Evolutionary conservation across 1,140 invertebrate species (phyloP).

Genomic region (Heliothis subflexa): DNA sequence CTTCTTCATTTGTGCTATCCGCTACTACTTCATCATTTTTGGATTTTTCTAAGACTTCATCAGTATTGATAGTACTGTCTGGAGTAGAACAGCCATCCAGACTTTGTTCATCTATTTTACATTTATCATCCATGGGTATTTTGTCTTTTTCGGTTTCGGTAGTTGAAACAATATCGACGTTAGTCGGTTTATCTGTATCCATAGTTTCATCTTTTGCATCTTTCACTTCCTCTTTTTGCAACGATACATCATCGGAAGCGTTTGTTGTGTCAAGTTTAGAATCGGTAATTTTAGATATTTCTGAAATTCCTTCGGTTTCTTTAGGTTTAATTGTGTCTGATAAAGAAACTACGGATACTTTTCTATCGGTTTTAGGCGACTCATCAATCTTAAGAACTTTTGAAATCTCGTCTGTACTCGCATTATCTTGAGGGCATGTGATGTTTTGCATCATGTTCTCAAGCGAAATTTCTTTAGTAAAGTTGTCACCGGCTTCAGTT

Average conservation of each 20-base stretch:
- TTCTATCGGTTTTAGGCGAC: not conserved
- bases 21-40: constrained; percentile 54
- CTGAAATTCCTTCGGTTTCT: not conserved
- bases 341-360: not conserved
- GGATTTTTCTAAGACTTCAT: constrained; percentile 42
- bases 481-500: constrained; percentile 55
- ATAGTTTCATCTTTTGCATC: constrained; percentile 15
- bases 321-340: not conserved
- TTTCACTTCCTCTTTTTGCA: not conserved
- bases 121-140: constrained; percentile 1
- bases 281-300: not conserved
- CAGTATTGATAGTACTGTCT: constrained; percentile 72
- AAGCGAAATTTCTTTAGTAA: constrained; percentile 61
- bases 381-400: constrained; percentile 7
- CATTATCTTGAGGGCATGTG: constrained; percentile 48
- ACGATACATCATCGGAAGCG: not conserved
- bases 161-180: constrained; percentile 69
- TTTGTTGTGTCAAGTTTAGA: not conserved
- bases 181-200: constrained; percentile 41
- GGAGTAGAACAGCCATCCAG: constrained; percentile 57
- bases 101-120: constrained; percentile 34
- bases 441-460: constrained; percentile 68
- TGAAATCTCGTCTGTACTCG: constrained; percentile 17
- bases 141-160: constrained; percentile 48
- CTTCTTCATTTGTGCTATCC: constrained; percentile 71